Base-by-base conservation (phyloP, 30 jellyfish, hydroid and myxozoan species). In the Pelagia noctiluca region DNA sequence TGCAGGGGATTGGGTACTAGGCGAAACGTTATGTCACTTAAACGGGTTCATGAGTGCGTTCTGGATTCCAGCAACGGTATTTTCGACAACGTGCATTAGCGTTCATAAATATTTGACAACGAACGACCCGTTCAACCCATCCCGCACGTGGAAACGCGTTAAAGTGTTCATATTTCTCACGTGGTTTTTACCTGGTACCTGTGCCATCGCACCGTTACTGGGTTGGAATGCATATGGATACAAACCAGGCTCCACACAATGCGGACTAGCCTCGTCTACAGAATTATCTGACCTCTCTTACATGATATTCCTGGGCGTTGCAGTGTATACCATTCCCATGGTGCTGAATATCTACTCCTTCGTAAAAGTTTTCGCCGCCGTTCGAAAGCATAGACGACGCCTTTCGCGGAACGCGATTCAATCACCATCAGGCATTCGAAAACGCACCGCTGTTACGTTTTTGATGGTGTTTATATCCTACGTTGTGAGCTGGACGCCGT, bases 401-500 rank as follows among this genome's bases (percentile, higher is more conserved):
- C 38, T 85, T 49, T 47, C 80, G 34, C 81, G 35, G 32, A 73
- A 37, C 35, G 95, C 95, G 16, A 68, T 85, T 10, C 62, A 61
- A 21, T 26, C 49, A 36, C 31, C 52, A 26, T 36, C 81, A 3
- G 35, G 77, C 24, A 76, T 86, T 21, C 76, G 63, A 52, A 85
- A 49, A 50, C 88, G 86, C 24, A 70, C 86, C 21, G 78, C 75
- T 3, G 84, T 63, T 10, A 85, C 95, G 36, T 75, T 85, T n/a
- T 62, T 74, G 53, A 18, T 85, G 77, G 52, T 85, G 19, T 52
- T 75, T n/a, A 38, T 74, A 22, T 85, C 95, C 3, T 85, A 72
- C 83, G 66, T 85, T 19, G 22, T 85, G 30, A 85, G 95, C 61
- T 85, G 95, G 95, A 75, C 88, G 46, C 95, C 95, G 36, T 64